Percentiles rank a stretch among this genome's conserved stretches.
Conservation (phyloP, 1,140 invertebrate species). For the Drosophila ogumai region DNA sequence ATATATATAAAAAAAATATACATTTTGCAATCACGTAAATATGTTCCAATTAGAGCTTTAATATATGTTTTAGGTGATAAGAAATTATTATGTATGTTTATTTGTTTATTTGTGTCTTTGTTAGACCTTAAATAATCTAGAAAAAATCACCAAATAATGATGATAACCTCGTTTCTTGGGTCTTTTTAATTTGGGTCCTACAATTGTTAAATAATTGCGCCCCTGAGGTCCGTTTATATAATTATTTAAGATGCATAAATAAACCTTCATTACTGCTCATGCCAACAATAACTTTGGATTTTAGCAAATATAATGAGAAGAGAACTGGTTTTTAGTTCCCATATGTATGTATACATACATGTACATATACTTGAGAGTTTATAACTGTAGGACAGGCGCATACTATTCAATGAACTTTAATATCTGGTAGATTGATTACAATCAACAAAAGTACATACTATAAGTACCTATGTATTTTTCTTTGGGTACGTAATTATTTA, state of each 20-base stretch:
- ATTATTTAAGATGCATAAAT: constrained; percentile 3
- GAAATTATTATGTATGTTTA: constrained; percentile 16
- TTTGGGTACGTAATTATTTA: background rate
- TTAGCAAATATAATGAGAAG: constrained; percentile 7
- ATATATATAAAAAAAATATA: too few relatives aligned
- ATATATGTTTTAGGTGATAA: constrained; percentile 16
- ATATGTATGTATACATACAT: background rate
- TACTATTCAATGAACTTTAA: constrained; percentile 25
- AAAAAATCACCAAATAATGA: constrained; percentile 1
- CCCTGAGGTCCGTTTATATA: background rate
- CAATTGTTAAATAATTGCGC: background rate
- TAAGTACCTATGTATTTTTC: background rate
- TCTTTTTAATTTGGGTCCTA: background rate
- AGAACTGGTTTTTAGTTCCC: constrained; percentile 6
- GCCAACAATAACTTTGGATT: background rate
- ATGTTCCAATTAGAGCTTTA: constrained; percentile 1
- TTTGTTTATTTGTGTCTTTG: background rate
- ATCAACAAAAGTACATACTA: background rate
- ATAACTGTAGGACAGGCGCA: background rate
- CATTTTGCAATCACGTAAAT: background rate
- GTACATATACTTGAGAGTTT: background rate
- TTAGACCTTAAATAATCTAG: background rate
- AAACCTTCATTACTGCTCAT: constrained; percentile 7
- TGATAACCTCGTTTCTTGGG: background rate
- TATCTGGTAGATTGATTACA: constrained; percentile 15